These are phyloP conservation scores for Acanthis flammea DNA, from an alignment of 2,797 vertebrate genomes.

Conservation along the genomic window DNA sequence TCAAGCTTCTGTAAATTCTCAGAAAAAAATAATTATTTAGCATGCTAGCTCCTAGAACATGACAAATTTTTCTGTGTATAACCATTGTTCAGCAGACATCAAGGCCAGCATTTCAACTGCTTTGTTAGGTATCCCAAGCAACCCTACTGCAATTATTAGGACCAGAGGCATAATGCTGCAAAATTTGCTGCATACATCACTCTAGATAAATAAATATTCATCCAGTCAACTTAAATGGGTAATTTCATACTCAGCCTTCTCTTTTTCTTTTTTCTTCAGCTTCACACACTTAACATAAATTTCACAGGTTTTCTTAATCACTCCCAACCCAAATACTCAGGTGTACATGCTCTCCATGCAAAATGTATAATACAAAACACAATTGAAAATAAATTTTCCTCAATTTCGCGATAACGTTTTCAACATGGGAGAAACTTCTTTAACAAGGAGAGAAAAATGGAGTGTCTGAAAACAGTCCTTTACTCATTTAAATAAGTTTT, in stretches of 20 bases:
- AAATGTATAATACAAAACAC: neutral
- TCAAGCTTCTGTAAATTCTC: neutral
- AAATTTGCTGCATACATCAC: neutral
- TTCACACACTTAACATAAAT: neutral
- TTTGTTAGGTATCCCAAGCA: neutral
- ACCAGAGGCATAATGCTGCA: neutral
- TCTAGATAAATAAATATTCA: neutral
- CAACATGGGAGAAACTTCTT: neutral
- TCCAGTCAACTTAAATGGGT: rapidly evolving
- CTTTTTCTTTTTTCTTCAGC: neutral
- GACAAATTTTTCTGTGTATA: neutral
- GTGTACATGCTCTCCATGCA: neutral
- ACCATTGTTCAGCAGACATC: neutral
- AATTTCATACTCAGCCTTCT: neutral
- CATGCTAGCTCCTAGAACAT: neutral
- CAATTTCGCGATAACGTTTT: neutral
- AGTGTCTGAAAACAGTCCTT: neutral
- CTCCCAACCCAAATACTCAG: neutral
- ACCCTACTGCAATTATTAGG: neutral
- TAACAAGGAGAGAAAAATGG: neutral
- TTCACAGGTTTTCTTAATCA: neutral
- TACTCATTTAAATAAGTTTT: neutral
- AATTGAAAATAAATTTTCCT: neutral
- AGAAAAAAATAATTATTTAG: neutral
- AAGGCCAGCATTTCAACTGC: neutral